Evolutionary conservation across 1,140 invertebrate genomes (phyloP), one percentile per base, ranked within the genome.

Genomic region (Cherax destructor): DNA sequence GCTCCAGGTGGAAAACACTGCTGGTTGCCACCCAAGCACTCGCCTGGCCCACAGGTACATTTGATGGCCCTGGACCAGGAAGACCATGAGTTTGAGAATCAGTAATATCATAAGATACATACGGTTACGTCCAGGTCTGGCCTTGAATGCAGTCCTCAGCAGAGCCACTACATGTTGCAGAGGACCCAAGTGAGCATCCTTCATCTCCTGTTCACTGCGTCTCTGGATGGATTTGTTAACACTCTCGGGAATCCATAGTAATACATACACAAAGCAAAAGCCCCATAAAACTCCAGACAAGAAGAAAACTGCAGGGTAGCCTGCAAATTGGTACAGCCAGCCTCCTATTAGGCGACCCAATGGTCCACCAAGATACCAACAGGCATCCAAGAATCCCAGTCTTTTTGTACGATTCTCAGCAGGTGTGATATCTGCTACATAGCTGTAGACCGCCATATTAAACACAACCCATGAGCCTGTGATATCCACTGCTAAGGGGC

Each of bases 361-460:
- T 3, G 92, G 92, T 0, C 79, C 85, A 5, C 92, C 92, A 10
- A 92, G 5, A 50, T 92, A 93, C 92, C 92, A 93, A 21, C 76
- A 47, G 21, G 88, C 92, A 78, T 93, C 95, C 30, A 94, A 77
- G 18, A 95, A 93, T 0, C 93, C 94, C n/a, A 95, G 93, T 77
- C 94, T 83, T 72, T 93, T 93, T 6, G 94, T 95, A 83, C 94
- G 93, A 1, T 92, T 92, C 49, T 93, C 83, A 3, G 93, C 79
- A n/a, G 92, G 85, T 4, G 94, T 94, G 49, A 94, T 93, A 85
- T 95, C 94, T 1, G 94, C 93, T 18, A 95, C 93, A 83, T 94
- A 95, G 81, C 95, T 95, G 91, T 94, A 95, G 18, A 94, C 94
- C 18, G 94, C 93, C 93, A 95, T 94, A 74, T 94, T 93, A 10